Evolutionary conservation across 2,113 vertebrate genomes (phyloP).

Genomic region (Neogobius melanostomus): DNA sequence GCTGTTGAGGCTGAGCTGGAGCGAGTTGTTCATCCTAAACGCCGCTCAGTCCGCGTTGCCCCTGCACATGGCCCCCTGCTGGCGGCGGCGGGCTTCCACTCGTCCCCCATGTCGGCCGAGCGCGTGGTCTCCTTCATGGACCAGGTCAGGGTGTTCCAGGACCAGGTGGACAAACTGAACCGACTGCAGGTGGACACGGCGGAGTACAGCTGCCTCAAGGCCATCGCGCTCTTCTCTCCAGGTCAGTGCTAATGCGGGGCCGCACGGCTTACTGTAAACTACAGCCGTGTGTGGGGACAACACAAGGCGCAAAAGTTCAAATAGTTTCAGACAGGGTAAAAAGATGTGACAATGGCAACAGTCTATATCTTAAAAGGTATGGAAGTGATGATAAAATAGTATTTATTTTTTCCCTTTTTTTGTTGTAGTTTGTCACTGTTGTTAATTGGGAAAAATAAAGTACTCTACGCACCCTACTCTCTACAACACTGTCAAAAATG

Average conservation of each 20-base stretch:
- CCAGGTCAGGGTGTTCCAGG: slow-evolving; percentile 95
- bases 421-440: too few species aligned
- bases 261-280: neutral
- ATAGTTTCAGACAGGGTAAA: neutral
- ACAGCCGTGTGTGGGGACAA: neutral
- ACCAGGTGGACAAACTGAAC: slow-evolving; percentile 96
- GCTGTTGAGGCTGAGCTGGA: slow-evolving; percentile 93
- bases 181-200: slow-evolving; percentile 93
- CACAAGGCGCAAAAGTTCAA: neutral
- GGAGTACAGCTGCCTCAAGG: slow-evolving; percentile 97
- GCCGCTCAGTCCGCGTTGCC: slow-evolving; percentile 94
- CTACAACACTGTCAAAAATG: too few species aligned
- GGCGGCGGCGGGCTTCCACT: slow-evolving; percentile 92
- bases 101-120: slow-evolving; percentile 93
- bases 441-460: too few species aligned
- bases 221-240: slow-evolving; percentile 94
- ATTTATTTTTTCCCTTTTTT: too few species aligned
- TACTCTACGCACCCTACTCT: too few species aligned
- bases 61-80: slow-evolving; percentile 90
- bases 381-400: too few species aligned
- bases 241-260: slow-evolving; percentile 69
- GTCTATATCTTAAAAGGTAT: too few species aligned
- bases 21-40: slow-evolving; percentile 97
- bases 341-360: too few species aligned
- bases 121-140: slow-evolving; percentile 97